phyloP scores from a whole-genome alignment of 1,140 invertebrate species.

The Chrysoperla carnea region DNA sequence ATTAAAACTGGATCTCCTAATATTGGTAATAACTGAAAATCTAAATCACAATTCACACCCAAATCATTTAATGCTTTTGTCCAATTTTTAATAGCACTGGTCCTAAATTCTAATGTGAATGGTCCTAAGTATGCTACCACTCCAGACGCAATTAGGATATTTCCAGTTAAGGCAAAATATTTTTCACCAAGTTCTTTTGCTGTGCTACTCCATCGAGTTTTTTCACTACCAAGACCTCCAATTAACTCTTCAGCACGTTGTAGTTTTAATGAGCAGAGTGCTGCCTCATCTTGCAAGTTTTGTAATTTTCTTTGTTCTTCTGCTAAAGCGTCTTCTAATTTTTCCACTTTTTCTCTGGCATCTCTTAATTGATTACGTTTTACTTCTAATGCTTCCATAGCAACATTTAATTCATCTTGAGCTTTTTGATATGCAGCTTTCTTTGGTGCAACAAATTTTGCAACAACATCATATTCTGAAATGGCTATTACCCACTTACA shows the following conservation, averaged over 20 bases:
- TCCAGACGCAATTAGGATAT: slow-evolving; percentile 73
- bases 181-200: slow-evolving; percentile 55
- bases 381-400: slow-evolving; percentile 45
- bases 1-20: slow-evolving; percentile 75
- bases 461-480: slow-evolving; percentile 85
- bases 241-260: slow-evolving; percentile 87
- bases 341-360: slow-evolving; percentile 40
- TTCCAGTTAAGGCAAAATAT: slow-evolving; percentile 37
- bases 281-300: slow-evolving; percentile 61
- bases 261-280: slow-evolving; percentile 75
- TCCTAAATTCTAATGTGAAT: slow-evolving; percentile 66
- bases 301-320: slow-evolving; percentile 33
- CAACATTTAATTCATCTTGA: slow-evolving; percentile 35
- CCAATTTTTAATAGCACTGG: slow-evolving; percentile 56
- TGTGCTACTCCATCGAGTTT: slow-evolving; percentile 62
- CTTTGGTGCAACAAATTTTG: slow-evolving; percentile 73
- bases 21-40: slow-evolving; percentile 54
- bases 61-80: slow-evolving; percentile 39
- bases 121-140: slow-evolving; percentile 83
- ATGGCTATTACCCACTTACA: slow-evolving; percentile 87
- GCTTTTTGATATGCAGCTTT: slow-evolving; percentile 61
- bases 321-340: slow-evolving; percentile 48
- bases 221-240: slow-evolving; percentile 66
- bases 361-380: slow-evolving; percentile 65
- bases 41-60: slow-evolving; percentile 53